These are phyloP conservation scores for Fratercula arctica DNA, from an alignment of 2,797 vertebrate species.

Conservation along the genomic window DNA sequence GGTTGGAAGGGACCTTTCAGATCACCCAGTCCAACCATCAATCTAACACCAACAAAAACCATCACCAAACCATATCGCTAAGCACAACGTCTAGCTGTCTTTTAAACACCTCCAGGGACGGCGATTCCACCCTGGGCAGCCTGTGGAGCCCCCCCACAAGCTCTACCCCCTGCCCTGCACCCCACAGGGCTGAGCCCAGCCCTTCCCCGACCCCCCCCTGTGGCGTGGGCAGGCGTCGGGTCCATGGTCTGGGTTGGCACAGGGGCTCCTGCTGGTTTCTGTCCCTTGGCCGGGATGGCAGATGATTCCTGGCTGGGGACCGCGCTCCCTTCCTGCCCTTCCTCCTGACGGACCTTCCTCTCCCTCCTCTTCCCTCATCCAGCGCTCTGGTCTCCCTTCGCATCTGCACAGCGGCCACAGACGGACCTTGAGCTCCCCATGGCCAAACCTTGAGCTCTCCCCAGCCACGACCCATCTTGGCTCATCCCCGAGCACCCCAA, in stretches of 20 bases:
- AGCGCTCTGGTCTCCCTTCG: background rate
- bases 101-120: background rate
- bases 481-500: background rate
- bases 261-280: background rate
- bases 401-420: background rate
- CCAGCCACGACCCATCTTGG: rapidly evolving
- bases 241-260: background rate
- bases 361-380: background rate
- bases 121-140: background rate
- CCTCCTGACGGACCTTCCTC: background rate
- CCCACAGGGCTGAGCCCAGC: background rate
- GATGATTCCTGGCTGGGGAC: background rate
- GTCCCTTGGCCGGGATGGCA: background rate
- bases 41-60: background rate
- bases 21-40: background rate
- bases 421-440: background rate
- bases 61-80: background rate
- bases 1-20: background rate
- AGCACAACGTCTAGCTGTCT: background rate
- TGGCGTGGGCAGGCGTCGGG: rapidly evolving
- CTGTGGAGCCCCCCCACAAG: background rate
- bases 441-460: background rate
- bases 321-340: background rate
- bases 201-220: rapidly evolving
- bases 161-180: background rate